Conservation (phyloP, 2,113 vertebrate genomes). For the Lethenteron camtschaticum region DNA sequence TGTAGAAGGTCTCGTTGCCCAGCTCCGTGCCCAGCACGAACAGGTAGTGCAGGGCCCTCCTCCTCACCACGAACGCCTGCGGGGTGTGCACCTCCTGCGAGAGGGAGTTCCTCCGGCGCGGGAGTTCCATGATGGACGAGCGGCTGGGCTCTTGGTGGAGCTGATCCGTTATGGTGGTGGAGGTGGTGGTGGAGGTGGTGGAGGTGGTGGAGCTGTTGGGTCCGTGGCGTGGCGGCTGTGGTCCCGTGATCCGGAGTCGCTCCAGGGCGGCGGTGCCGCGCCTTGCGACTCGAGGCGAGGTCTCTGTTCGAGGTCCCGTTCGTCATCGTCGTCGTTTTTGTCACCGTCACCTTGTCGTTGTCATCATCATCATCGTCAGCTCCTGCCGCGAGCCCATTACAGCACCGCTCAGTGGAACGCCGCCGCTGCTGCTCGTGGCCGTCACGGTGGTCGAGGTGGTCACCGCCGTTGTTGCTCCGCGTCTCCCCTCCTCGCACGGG, state of each 20-base stretch:
- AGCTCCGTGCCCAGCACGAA: constrained; percentile 75
- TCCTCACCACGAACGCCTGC: constrained; percentile 42
- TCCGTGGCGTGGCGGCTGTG: not conserved
- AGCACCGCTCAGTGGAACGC: not conserved
- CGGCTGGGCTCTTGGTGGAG: too few relatives aligned
- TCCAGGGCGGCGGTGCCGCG: not conserved
- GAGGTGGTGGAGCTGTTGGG: not conserved
- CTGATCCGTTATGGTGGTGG: not conserved
- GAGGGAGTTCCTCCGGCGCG: constrained; percentile 57
- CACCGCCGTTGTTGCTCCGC: constrained; percentile 7
- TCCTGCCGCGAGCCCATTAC: not conserved
- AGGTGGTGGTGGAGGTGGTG: too few relatives aligned
- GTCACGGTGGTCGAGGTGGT: not conserved
- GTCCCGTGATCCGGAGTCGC: not conserved
- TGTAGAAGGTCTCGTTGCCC: constrained; percentile 86
- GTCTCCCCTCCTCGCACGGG: not conserved
- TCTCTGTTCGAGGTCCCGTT: too few relatives aligned
- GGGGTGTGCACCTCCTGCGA: constrained; percentile 38
- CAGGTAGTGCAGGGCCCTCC: constrained; percentile 50
- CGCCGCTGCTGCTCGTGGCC: not conserved
- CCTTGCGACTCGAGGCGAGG: too few relatives aligned
- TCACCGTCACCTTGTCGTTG: too few relatives aligned
- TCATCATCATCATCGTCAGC: not conserved
- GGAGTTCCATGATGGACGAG: too few relatives aligned
- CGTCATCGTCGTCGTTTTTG: too few relatives aligned